Evolutionary conservation across 2,888 invertebrate genomes (phyloP).

Genomic region (Nipponacmea schrenckii): DNA sequence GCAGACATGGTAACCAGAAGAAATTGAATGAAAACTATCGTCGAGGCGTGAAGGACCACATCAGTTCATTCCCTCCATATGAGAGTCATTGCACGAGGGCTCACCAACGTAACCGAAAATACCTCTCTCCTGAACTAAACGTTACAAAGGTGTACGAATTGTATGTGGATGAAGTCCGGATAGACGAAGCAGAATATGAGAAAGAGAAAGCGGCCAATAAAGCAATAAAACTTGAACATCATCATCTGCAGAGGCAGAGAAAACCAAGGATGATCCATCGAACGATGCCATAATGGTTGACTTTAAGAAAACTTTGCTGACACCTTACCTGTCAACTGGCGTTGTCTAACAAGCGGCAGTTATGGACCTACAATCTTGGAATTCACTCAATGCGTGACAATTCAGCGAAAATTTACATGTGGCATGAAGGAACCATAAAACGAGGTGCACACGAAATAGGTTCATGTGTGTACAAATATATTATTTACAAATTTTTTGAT

Average conservation of each 20-base stretch:
- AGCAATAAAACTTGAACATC: too few species aligned
- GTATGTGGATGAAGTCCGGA: not conserved
- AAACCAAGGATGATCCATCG: too few species aligned
- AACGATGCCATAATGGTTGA: constrained; percentile 26
- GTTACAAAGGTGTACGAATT: not conserved
- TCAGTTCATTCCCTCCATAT: not conserved
- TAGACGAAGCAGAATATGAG: not conserved
- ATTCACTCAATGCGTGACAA: constrained; percentile 21
- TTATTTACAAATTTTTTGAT: too few species aligned
- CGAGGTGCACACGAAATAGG: constrained; percentile 24
- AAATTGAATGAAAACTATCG: too few species aligned
- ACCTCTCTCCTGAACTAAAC: not conserved
- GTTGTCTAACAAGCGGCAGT: constrained; percentile 20
- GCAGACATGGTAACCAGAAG: too few species aligned
- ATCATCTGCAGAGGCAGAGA: too few species aligned
- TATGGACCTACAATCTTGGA: constrained; percentile 27
- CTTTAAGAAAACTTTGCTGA: constrained; percentile 23
- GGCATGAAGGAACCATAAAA: constrained; percentile 16
- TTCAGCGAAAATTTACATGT: constrained; percentile 20
- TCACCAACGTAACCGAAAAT: not conserved
- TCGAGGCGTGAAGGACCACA: not conserved
- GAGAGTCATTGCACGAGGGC: not conserved
- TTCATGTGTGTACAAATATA: too few species aligned
- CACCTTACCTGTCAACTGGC: constrained; percentile 20
- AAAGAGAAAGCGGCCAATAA: too few species aligned